These are phyloP conservation scores for Tadarida brasiliensis DNA, from an alignment of 2,797 vertebrate species.

Conservation along the genomic window DNA sequence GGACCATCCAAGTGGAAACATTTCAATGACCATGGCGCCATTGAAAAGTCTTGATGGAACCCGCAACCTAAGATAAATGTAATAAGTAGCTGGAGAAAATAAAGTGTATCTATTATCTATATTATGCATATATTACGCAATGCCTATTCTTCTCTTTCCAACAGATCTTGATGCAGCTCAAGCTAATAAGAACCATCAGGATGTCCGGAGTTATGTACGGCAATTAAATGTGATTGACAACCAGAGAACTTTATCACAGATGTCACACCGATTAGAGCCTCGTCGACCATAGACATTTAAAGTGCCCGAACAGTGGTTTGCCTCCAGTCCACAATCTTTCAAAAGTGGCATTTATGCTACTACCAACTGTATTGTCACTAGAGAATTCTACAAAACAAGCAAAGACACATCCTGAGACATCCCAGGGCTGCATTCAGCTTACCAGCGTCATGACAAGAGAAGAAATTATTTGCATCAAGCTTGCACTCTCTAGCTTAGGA, in stretches of 20 bases:
- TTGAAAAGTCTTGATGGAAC: constrained; percentile 54
- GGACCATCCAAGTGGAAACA: constrained; percentile 33
- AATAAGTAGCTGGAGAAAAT: constrained; percentile 58
- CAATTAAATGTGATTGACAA: constrained; percentile 98
- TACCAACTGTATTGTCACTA: constrained; percentile 87
- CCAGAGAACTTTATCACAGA: constrained; percentile 98
- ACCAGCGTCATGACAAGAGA: constrained; percentile 65
- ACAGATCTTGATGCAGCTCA: constrained; percentile 94
- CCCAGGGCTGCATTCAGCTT: constrained; percentile 82
- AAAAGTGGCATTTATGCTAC: constrained; percentile 86
- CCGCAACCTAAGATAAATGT: constrained; percentile 70
- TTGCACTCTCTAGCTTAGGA: constrained; percentile 67
- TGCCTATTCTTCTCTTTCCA: constrained; percentile 81
- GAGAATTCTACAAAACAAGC: constrained; percentile 83
- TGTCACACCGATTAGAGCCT: constrained; percentile 97
- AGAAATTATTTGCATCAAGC: constrained; percentile 78
- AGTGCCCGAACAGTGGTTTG: constrained; percentile 77
- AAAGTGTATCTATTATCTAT: constrained; percentile 72
- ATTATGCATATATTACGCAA: constrained; percentile 52
- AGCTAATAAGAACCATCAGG: constrained; percentile 96
- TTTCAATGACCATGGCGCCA: background rate
- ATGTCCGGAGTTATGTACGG: constrained; percentile 95
- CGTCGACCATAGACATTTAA: constrained; percentile 92
- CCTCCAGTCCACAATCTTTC: constrained; percentile 84
- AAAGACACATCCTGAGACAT: constrained; percentile 81